A percentile compares a stretch with the other conserved stretches of the same genome.
Evolutionary conservation across 2,888 invertebrate genomes (phyloP).

Genomic region (Scotopteryx bipunctaria): DNA sequence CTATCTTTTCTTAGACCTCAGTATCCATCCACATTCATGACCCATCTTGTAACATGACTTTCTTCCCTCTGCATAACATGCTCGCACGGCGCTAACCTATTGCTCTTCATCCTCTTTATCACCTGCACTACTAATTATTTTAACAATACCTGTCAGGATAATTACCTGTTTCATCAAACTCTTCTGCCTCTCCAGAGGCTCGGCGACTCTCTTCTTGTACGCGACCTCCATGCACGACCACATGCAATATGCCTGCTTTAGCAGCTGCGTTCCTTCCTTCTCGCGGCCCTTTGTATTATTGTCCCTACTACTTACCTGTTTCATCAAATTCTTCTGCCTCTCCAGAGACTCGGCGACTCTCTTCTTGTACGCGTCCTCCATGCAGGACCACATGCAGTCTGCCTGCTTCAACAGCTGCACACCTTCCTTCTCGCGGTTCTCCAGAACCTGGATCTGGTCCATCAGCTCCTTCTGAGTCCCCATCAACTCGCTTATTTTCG

Average conservation of each 20-base stretch:
- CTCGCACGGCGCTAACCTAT: no score
- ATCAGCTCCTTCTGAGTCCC: slow-evolving; percentile 77
- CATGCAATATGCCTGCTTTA: slow-evolving; percentile 83
- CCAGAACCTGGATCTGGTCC: slow-evolving; percentile 81
- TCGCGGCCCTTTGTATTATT: slow-evolving; percentile 84
- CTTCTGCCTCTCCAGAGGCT: slow-evolving; percentile 58
- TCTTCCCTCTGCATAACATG: no score
- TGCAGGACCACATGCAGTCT: slow-evolving; percentile 81
- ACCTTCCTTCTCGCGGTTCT: slow-evolving; percentile 83
- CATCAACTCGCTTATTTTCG: slow-evolving; percentile 76
- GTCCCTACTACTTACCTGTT: slow-evolving; percentile 50
- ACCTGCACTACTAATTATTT: no score
- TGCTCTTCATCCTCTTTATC: no score
- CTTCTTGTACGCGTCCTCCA: slow-evolving; percentile 76
- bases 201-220: slow-evolving; percentile 68
- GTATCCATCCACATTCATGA: no score
- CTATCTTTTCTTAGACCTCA: no score
- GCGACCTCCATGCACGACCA: slow-evolving; percentile 79
- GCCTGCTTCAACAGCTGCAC: slow-evolving; percentile 79
- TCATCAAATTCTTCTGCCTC: slow-evolving; percentile 53
- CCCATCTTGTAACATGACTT: no score
- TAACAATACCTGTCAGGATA: no score
- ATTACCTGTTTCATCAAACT: slow-evolving; percentile 57
- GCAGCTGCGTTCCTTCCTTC: slow-evolving; percentile 74
- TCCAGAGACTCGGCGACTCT: slow-evolving; percentile 59